Percentiles rank a stretch among this genome's conserved stretches.
Conservation (phyloP, 2,888 invertebrate genomes). For the Ichneumoninae sp. region DNA sequence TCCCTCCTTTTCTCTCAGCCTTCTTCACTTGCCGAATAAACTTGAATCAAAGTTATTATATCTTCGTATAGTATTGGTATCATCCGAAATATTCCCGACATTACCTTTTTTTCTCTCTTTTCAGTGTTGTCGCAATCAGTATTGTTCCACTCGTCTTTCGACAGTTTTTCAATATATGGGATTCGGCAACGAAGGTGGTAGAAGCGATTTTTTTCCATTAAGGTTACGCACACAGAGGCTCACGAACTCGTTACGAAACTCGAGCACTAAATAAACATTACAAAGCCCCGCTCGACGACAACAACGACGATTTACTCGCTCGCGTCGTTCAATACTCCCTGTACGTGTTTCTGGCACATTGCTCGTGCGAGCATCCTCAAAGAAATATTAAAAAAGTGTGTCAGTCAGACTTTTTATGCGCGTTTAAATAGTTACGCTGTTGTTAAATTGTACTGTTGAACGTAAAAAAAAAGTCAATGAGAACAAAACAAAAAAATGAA, state of each 20-base stretch:
- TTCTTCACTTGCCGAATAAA: slow-evolving; percentile 71
- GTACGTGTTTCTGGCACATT: slow-evolving; percentile 44
- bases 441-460: not conserved
- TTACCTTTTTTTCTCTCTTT: slow-evolving; percentile 11
- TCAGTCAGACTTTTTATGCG: slow-evolving; percentile 27
- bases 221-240: slow-evolving; percentile 34
- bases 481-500: not conserved
- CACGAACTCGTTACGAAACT: slow-evolving; percentile 63
- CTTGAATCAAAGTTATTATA: slow-evolving; percentile 82
- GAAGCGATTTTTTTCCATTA: slow-evolving; percentile 32
- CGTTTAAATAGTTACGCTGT: slow-evolving; percentile 5
- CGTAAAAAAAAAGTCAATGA: not conserved
- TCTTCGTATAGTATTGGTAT: slow-evolving; percentile 82
- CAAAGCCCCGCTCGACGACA: slow-evolving; percentile 25
- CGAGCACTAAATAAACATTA: slow-evolving; percentile 66
- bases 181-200: slow-evolving; percentile 14
- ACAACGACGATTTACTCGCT: slow-evolving; percentile 49
- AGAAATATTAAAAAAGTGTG: slow-evolving; percentile 61
- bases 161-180: not conserved
- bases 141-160: slow-evolving; percentile 1
- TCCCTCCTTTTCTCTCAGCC: slow-evolving; percentile 54
- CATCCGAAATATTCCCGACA: slow-evolving; percentile 76
- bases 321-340: not conserved
- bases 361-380: slow-evolving; percentile 33
- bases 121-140: not conserved